These are phyloP conservation scores for Tinamus major DNA, from an alignment of 2,797 vertebrate genomes.

Conservation along the genomic window DNA sequence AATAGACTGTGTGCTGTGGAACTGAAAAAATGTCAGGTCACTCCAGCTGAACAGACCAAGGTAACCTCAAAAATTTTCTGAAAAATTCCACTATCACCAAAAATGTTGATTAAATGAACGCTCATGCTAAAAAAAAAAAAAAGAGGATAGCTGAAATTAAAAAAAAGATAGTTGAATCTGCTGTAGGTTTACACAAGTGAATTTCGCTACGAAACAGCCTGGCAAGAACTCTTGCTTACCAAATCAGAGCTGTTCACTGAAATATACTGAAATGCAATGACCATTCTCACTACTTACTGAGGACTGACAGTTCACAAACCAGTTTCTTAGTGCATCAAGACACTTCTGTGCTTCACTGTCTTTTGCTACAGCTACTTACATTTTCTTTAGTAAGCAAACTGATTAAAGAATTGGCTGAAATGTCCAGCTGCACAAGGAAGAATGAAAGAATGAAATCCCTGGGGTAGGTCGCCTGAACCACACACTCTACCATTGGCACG, in stretches of 20 bases:
- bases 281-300: not conserved
- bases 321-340: not conserved
- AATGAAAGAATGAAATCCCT: not conserved
- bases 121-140: not conserved
- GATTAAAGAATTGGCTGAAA: not conserved
- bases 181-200: not conserved
- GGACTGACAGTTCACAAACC: not conserved
- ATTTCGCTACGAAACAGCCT: not conserved
- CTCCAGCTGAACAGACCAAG: not conserved
- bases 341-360: not conserved
- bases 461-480: not conserved
- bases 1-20: not conserved
- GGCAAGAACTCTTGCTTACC: not conserved
- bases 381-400: not conserved
- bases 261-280: not conserved
- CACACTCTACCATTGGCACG: fast-evolving
- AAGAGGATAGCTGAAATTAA: not conserved
- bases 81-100: not conserved
- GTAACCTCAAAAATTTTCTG: not conserved
- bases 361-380: not conserved
- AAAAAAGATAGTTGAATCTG: not conserved
- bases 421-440: not conserved
- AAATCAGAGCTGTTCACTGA: not conserved
- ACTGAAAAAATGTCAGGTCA: not conserved
- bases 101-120: not conserved